Evolutionary conservation across 2,113 vertebrate species (phyloP), one percentile per base, ranked within the genome.

Genomic region (Halichoeres trimaculatus): DNA sequence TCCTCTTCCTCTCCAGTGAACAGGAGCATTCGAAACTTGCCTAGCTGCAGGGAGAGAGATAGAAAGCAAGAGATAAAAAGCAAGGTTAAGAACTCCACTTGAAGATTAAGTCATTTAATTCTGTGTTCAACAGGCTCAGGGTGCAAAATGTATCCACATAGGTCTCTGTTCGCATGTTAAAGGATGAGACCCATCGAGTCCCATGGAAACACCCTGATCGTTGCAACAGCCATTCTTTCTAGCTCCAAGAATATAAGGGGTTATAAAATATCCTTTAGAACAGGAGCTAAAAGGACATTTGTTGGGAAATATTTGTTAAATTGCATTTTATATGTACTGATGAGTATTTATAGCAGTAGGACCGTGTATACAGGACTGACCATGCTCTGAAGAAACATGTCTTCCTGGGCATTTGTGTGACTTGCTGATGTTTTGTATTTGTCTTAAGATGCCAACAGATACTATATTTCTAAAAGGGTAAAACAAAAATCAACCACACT

Each of bases 1-100:
- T 96, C 94, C 1, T 97, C 96, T 16, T 94, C 93, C 84, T 98
- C 97, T 14, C 82, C 82, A 0, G 84, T 96, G 85, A 96, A 96
- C 59, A 95, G 92, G 2, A 99, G 93, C 86, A 92, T 95, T 71
- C 97, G 90, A 70, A 99, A 98, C 81, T 96, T 98, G 69, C 95
- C 96, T 94, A 99, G 92, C 97, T 99, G 88, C 53, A 80, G 43
- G 81, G 20, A 55, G 43, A 70, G 17, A 59, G 36, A 79, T 7
- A 67, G 14, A 48, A 7, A 30, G 30, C 30, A 30, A 30, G 30
- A 30, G n/a, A n/a, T n/a, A n/a, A n/a, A n/a, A n/a, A n/a, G n/a
- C n/a, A n/a, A n/a, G n/a, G n/a, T n/a, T n/a, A n/a, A n/a, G n/a
- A n/a, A n/a, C 45, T 22, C 12, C 35, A 54, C 24, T 16, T n/a